phyloP scores from a whole-genome alignment of 2,888 invertebrate species.

The Lepeophtheirus nordmannii region DNA sequence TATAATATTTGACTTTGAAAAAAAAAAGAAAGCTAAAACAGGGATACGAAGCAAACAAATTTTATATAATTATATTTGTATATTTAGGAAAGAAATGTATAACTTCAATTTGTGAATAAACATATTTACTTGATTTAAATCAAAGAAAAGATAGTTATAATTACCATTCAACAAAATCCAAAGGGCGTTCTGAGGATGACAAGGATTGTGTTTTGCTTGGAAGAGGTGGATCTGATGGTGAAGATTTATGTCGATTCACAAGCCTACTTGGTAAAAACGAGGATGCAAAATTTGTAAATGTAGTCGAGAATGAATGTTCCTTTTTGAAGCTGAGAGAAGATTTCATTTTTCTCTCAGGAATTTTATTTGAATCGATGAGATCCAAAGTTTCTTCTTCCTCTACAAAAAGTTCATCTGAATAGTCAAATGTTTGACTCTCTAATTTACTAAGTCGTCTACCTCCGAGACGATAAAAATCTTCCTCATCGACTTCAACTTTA shows the following conservation, averaged over 20 bases:
- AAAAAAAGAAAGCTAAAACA: too few relatives aligned
- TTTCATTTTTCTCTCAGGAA: neutral
- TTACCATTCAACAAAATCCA: constrained; percentile 2
- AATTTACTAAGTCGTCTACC: neutral
- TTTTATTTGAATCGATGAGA: neutral
- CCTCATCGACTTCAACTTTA: neutral
- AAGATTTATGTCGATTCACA: neutral
- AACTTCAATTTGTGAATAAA: neutral
- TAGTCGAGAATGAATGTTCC: neutral
- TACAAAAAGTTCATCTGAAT: neutral
- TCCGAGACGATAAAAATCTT: neutral
- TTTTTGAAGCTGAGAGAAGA: constrained; percentile 1
- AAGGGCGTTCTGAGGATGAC: neutral
- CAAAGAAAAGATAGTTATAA: neutral
- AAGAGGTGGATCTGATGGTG: neutral
- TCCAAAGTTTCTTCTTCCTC: neutral
- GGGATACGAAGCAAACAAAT: too few relatives aligned
- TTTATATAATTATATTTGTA: neutral
- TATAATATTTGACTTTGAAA: too few relatives aligned
- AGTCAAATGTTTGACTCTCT: neutral
- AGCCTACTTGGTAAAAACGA: neutral
- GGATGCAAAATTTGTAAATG: neutral
- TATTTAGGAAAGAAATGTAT: neutral
- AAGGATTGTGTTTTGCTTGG: neutral
- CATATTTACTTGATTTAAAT: neutral